Base-by-base conservation (phyloP, 64 coral and sea anemone genomes). In the Pocillopora verrucosa region DNA sequence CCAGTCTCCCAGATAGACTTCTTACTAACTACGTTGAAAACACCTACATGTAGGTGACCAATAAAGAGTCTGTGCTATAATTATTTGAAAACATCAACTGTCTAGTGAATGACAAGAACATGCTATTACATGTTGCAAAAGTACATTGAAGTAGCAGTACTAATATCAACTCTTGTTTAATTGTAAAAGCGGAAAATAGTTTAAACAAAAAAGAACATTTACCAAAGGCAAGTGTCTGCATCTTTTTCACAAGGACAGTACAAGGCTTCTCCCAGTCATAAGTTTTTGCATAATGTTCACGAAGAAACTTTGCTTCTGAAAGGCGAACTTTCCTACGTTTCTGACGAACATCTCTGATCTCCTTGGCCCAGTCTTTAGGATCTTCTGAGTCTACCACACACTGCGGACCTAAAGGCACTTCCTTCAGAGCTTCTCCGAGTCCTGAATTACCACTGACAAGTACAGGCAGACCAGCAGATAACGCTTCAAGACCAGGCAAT, bases 391-490 rank as follows among this genome's bases (percentile, higher is more conserved):
- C 9, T 10, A 81, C 58, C 16, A 81, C 79, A 63, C 58, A 81
- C 13, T 16, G 16, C 61, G 79, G 61, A 34, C 58, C 79, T 62
- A 19, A 30, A 0, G 26, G 79, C 13, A 81, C 79, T 37, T 81
- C 17, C 12, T 63, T 36, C 0, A 81, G 30, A 37, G 79, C 79
- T 13, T 81, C 79, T 63, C 79, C 79, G 34, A 81, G 79, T 9
- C 79, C 79, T 36, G 79, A 63, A 30, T 81, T 81, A 16, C 79
- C 30, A 37, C 79, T 81, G 0, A 81, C 79, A 2, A 81, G 79
- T 25, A 81, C 25, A 81, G 79, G 79, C 11, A 81, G 59, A 81
- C 79, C 79, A 62, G 79, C 79, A 81, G 79, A 81, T 62, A 81
- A 81, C 3, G 79, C 79, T 10, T 81, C 79, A 63, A 81, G 79